A percentile compares a stretch with the other conserved stretches of the same genome.
Evolutionary conservation across 2,888 invertebrate species (phyloP).

Genomic region (Drosophila quinaria): DNA sequence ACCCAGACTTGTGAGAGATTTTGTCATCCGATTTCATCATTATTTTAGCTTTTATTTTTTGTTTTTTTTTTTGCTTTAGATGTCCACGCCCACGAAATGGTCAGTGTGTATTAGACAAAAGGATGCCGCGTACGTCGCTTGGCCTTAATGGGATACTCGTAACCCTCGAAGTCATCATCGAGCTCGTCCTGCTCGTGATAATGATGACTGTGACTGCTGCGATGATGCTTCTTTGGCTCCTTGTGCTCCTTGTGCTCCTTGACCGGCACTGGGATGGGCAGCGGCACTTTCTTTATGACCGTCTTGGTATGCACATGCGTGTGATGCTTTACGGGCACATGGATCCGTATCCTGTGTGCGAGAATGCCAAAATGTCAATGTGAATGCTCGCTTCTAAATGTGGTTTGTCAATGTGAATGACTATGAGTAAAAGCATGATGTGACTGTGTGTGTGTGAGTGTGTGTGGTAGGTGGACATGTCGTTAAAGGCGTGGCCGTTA

Average conservation of each 20-base stretch:
- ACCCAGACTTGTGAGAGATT: conserved; percentile 59
- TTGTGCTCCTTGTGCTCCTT: conserved; percentile 85
- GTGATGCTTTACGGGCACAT: conserved; percentile 86
- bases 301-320: conserved; percentile 86
- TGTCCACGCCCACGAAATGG: conserved; percentile 45
- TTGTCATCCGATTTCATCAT: conserved; percentile 49
- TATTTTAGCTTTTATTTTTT: conserved; percentile 72
- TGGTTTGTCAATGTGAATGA: conserved; percentile 24
- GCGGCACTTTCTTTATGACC: conserved; percentile 84
- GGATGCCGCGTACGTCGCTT: conserved; percentile 83
- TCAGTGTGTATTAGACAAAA: conserved; percentile 71
- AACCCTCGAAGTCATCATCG: conserved; percentile 84
- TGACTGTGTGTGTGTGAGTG: conserved; percentile 8
- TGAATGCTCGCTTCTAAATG: conserved; percentile 16
- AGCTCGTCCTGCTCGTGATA: conserved; percentile 74
- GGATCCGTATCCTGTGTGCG: conserved; percentile 83
- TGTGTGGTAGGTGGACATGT: conserved; percentile 27
- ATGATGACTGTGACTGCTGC: conserved; percentile 73
- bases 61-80: conserved; percentile 53
- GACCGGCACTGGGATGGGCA: conserved; percentile 84
- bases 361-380: conserved; percentile 14
- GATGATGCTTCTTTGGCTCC: conserved; percentile 75
- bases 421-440: neutral
- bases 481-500: conserved; percentile 56
- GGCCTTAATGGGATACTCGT: conserved; percentile 84